Percentiles rank a stretch among this genome's conserved stretches.
Conservation (phyloP, 2,888 invertebrate genomes). For the Cheilosia variabilis region DNA sequence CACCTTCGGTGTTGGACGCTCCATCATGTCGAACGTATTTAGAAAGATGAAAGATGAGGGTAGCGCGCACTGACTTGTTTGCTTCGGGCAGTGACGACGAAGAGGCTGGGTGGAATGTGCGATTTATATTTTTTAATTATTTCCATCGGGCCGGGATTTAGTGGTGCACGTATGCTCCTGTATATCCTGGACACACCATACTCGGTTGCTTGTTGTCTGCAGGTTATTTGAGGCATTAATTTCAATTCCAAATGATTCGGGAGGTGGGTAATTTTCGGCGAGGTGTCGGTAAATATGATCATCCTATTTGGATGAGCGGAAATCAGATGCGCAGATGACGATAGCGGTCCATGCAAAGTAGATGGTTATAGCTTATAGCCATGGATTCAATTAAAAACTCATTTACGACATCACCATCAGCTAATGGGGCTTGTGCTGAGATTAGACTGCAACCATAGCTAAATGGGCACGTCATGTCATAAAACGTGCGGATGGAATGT, state of each 20-base stretch:
- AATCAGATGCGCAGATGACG: conserved; percentile 23
- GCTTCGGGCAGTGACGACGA: conserved; percentile 57
- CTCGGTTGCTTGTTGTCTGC: conserved; percentile 43
- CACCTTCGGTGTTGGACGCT: conserved; percentile 28
- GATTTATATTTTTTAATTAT: conserved; percentile 76
- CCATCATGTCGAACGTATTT: conserved; percentile 68
- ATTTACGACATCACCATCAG: conserved; percentile 24
- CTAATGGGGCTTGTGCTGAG: conserved; percentile 31
- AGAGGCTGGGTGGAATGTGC: conserved; percentile 71
- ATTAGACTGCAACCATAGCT: conserved; percentile 33
- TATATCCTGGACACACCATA: conserved; percentile 32
- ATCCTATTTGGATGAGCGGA: conserved; percentile 57
- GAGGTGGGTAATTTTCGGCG: conserved; percentile 68
- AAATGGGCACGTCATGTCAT: too few species aligned
- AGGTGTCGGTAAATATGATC: conserved; percentile 74
- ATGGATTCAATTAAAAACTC: conserved; percentile 67
- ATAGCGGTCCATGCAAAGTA: conserved; percentile 22
- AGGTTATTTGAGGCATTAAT: conserved; percentile 74
- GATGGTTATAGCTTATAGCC: conserved; percentile 44
- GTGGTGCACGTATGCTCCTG: conserved; percentile 65
- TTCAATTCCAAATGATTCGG: conserved; percentile 74
- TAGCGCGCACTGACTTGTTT: conserved; percentile 39
- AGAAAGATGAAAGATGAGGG: conserved; percentile 74
- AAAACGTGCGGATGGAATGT: too few species aligned
- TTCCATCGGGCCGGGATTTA: conserved; percentile 66